Base-by-base conservation (phyloP, 2,113 vertebrate species). In the Turnix velox region DNA sequence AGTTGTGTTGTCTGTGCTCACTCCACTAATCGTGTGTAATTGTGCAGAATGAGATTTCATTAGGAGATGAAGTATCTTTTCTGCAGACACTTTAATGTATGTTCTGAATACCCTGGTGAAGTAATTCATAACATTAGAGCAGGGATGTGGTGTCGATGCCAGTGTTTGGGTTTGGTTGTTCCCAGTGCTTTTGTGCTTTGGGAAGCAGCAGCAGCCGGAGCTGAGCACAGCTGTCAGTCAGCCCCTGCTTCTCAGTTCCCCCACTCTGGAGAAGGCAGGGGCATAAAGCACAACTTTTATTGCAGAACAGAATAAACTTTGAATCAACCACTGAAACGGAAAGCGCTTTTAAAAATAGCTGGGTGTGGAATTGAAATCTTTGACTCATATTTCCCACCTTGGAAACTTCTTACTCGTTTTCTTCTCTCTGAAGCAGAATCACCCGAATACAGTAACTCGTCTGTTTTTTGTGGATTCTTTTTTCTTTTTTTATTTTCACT, bases 331-430 rank as follows among this genome's bases (percentile, higher is more conserved):
- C 78, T 85, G 91, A 69, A 87, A 83, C n/a, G 79, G 95, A 95
- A 94, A 93, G 92, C 40, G 89, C 71, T 91, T 91, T 90, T 94
- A 95, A 94, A 96, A 92, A 96, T 93, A 96, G 84, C 95, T 63
- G 92, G 92, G 89, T 67, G 94, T 93, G 96, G 92, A 96, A 51
- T 39, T 59, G 89, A 94, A 87, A 78, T 95, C 85, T 87, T 94
- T 95, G 94, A 94, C 87, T 95, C 95, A 81, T 77, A 77, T 94
- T 95, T 96, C 95, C 95, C 94, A 94, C 90, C 94, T 91, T 94
- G 95, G 95, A 95, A 96, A 94, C 75, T 95, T 85, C 61, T 58
- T 31, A 13, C 0, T 84, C 58, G 3, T 28, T 91, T 92, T 91
- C 69, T 54, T 69, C 33, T 27, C 75, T 3, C 42, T 31, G n/a